Evolutionary conservation across 92 coral and sea anemone species (phyloP).

Genomic region (Porites cylindrica): DNA sequence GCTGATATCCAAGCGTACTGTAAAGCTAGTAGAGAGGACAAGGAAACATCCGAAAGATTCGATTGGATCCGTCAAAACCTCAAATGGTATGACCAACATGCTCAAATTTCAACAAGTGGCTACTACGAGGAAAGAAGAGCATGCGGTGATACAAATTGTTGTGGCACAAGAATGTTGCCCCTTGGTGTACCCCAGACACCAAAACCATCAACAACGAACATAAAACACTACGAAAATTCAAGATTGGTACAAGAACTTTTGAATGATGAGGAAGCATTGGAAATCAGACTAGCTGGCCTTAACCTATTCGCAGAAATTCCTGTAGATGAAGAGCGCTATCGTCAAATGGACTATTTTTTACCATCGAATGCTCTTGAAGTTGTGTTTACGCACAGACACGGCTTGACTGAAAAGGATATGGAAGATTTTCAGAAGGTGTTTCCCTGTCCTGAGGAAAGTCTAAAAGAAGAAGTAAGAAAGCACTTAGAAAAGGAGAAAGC

Average conservation of each 20-base stretch:
- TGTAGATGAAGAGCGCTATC: constrained; percentile 25
- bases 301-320: constrained; percentile 31
- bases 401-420: constrained; percentile 31
- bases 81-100: constrained; percentile 55
- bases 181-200: constrained; percentile 28
- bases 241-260: constrained; percentile 21
- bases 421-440: constrained; percentile 23
- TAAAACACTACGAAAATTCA: constrained; percentile 34
- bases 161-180: constrained; percentile 58
- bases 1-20: constrained; percentile 58
- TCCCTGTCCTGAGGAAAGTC: constrained; percentile 54
- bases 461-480: constrained; percentile 47
- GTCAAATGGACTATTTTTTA: constrained; percentile 41
- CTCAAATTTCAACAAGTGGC: constrained; percentile 43
- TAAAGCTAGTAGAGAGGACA: constrained; percentile 49
- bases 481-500: constrained; percentile 44
- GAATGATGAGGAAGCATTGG: constrained; percentile 13
- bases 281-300: constrained; percentile 9
- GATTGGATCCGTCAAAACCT: constrained; percentile 58
- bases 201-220: constrained; percentile 54
- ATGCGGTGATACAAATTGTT: constrained; percentile 46
- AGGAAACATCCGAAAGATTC: constrained; percentile 41
- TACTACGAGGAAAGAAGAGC: constrained; percentile 56
- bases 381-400: constrained; percentile 30
- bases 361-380: constrained; percentile 45